phyloP scores from a whole-genome alignment of 2,113 vertebrate genomes.

The Mustelus asterias region DNA sequence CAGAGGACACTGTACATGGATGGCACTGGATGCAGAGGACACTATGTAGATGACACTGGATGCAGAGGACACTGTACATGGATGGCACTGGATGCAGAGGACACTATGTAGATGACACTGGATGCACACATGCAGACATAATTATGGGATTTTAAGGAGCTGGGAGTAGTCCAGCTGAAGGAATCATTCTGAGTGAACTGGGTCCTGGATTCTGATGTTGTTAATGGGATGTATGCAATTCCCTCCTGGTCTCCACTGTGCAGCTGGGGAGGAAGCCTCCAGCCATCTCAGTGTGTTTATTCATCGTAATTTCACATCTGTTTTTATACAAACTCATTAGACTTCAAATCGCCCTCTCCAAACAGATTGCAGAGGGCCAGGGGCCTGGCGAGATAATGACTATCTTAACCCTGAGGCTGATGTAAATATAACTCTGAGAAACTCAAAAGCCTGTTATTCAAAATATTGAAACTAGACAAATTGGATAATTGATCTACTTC shows the following conservation, averaged over 20 bases:
- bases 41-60: too few species aligned
- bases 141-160: background rate
- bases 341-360: constrained; percentile 2
- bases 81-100: background rate
- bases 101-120: background rate
- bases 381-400: background rate
- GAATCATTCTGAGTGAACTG: background rate
- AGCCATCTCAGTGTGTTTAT: background rate
- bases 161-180: background rate
- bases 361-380: constrained; percentile 2
- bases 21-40: background rate
- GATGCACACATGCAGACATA: background rate
- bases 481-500: constrained; percentile 35
- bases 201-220: background rate
- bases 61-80: too few species aligned
- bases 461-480: constrained; percentile 37
- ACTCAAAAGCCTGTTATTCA: constrained; percentile 29
- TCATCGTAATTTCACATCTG: constrained; percentile 19
- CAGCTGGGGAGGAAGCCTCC: constrained; percentile 15
- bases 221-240: background rate
- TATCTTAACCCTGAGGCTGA: constrained; percentile 7
- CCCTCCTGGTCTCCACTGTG: background rate
- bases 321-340: constrained; percentile 36
- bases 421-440: constrained; percentile 13
- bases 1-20: background rate